Percentiles rank a stretch among this genome's conserved stretches.
Evolutionary conservation across 1,140 invertebrate genomes (phyloP).

Genomic region (Drosophila prosaltans): DNA sequence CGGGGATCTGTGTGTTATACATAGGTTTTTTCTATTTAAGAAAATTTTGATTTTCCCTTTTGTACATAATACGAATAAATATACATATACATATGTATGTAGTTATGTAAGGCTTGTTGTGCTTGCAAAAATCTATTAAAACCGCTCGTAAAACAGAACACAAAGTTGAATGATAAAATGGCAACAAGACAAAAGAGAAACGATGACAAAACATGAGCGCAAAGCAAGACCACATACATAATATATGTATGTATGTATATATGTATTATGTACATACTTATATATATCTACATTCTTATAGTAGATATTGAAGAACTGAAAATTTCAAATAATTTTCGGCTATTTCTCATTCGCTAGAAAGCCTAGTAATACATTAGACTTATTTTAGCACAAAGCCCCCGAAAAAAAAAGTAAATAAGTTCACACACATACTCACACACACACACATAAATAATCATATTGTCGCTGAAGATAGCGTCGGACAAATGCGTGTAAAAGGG

Average conservation of each 20-base stretch:
- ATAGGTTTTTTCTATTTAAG: conserved; percentile 6
- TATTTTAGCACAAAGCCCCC: conserved; percentile 73
- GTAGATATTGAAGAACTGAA: conserved; percentile 49
- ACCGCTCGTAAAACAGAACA: conserved; percentile 52
- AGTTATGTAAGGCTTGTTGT: conserved; percentile 33
- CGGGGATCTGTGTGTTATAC: neutral
- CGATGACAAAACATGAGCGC: conserved; percentile 46
- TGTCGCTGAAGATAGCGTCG: conserved; percentile 45
- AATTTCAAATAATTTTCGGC: conserved; percentile 60
- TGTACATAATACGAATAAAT: conserved; percentile 8
- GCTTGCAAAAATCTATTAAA: conserved; percentile 31
- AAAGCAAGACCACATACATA: conserved; percentile 9
- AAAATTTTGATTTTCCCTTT: conserved; percentile 28
- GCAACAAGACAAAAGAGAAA: conserved; percentile 46
- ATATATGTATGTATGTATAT: conserved; percentile 19
- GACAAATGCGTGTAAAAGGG: conserved; percentile 28
- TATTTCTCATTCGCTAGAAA: conserved; percentile 47
- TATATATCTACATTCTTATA: conserved; percentile 32
- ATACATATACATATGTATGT: conserved; percentile 4
- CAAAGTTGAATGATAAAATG: conserved; percentile 51
- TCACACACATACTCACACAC: conserved; percentile 47
- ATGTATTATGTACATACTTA: conserved; percentile 3
- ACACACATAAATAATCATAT: conserved; percentile 17
- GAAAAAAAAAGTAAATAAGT: conserved; percentile 68
- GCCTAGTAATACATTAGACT: conserved; percentile 75